Evolutionary conservation across 2,797 vertebrate species (phyloP), one percentile per base, ranked within the genome.

Genomic region (Acanthurus tractus): DNA sequence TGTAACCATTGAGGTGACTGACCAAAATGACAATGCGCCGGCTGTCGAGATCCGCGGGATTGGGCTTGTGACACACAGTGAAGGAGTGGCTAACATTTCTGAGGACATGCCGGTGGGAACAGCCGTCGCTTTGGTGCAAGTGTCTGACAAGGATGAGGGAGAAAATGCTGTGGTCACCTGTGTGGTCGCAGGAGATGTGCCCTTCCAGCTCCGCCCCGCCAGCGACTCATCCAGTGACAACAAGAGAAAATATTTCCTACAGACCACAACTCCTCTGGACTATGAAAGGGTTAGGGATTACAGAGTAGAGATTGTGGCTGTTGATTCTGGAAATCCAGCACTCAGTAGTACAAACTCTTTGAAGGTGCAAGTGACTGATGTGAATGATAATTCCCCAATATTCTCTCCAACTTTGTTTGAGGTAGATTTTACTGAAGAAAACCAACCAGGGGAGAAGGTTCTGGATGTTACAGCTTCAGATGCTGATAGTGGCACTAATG

Each of bases 141-240:
- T 99, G 29, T 99, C 98, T 0, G 98, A 99, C 88, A 95, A 95
- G 89, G 98, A 99, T 13, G 98, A 99, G 68, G 98, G 98, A 0
- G 98, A 99, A 85, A 99, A 99, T 0, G 97, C 98, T 0, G 97
- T 97, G n/a, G 98, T 99, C 78, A 99, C 98, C 29, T 99, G 98
- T 0, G 97, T 99, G 55, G 98, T 99, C 3, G 98, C 98, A 0
- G 97, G 97, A 2, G 98, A 99, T 0, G 98, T 99, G 29, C 98
- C 98, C 0, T 99, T 99, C 89, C 98, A 99, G 87, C 94, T 99
- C 9, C 96, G 97, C 25, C 97, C 97, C 74, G 97, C 97, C 83
- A 99, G 98, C 0, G 98, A 99, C 85, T 97, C 98, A 0, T 96
- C 97, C 58, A 97, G 95, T 0, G 98, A 99, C 88, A 99, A 97